Evolutionary conservation across 2,113 vertebrate species (phyloP), one percentile per base, ranked within the genome.

Genomic region (Montifringilla adamsi): DNA sequence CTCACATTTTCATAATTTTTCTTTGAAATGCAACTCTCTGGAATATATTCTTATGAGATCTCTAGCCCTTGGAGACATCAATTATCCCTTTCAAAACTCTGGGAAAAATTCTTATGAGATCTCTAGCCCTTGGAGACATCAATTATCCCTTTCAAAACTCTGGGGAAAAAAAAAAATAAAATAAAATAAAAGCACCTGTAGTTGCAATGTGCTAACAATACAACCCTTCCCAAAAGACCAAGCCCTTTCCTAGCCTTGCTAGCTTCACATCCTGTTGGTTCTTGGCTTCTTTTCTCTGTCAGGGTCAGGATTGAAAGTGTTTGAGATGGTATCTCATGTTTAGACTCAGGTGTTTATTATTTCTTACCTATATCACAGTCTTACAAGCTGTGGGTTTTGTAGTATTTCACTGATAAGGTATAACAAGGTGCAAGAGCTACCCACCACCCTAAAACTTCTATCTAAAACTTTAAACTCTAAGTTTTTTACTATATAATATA

Each of bases 201-300:
- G 5, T 10, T 26, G 9, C 24, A 35, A 28, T 4, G 9, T 2
- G 0, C 41, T 49, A 6, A 50, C 9, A 11, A 33, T 6, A 13
- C 9, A 77, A 11, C 21, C 1, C 3, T 47, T 60, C 47, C 56
- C 6, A 2, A 47, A 56, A 35, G 3, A 14, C 8, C 19, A 15
- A 69, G 7, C 12, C 13, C 11, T 20, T 16, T 56, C 26, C 24
- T 28, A 1, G 3, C 30, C 19, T n/a, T 22, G 11, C 19, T 10
- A 3, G 43, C 7, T 60, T 33, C 26, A 4, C 46, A 13, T 37
- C 1, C 19, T 58, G 9, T 35, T 35, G 33, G n/a, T 58, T 24
- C 33, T 35, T 58, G 14, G 33, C 22, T 16, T 35, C 33, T 35
- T 35, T 52, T 58, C 22, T 58, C 56, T 35, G 22, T 35, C 14